Base-by-base conservation (phyloP, 2,797 vertebrate species). In the Kryptopterus vitreolus region DNA sequence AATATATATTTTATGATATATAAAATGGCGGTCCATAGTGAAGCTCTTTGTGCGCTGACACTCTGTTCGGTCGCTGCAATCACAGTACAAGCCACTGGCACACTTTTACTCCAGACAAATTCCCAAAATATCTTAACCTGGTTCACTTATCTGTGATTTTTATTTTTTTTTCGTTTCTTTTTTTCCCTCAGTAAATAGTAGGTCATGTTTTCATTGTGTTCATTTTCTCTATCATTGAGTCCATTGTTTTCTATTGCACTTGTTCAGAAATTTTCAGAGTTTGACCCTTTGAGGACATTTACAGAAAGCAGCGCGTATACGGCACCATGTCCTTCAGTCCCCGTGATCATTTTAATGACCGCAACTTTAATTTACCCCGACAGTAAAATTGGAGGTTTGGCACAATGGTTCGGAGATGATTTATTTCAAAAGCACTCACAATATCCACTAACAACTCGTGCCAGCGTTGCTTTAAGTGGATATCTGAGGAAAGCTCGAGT, bases 401-500 rank as follows among this genome's bases (percentile, higher is more conserved):
- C 11, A 57, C 31, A 10, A 29, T 15, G 20, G 33, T 20, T 46
- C 35, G 43, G 18, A 65, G 18, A 26, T 29, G 3, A 61, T 52
- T 73, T 65, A 52, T 58, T 80, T 75, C 29, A 24, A 46, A 66
- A 75, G 24, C 50, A 24, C 71, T 75, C 12, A 58, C 29, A 46
- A 63, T 50, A 55, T 75, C 22, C 53, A 48, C 68, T 24, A 35
- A 16, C 46, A 55, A 46, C 59, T 55, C 48, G 11, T 55, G 46
- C 69, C 38, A 31, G 52, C 26, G 43, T 3, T 38, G 62, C 33
- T 65, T 18, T 65, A 20, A 20, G 6, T 69, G 53, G 43, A 29
- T 58, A 76, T 76, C 18, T 70, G 20, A 38, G 70, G 11, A 79
- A 84, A n/a, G 83, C 82, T 63, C 59, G 50, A 35, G 38, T 63